phyloP scores from a whole-genome alignment of 2,888 invertebrate genomes.

The Nycteola revayana region DNA sequence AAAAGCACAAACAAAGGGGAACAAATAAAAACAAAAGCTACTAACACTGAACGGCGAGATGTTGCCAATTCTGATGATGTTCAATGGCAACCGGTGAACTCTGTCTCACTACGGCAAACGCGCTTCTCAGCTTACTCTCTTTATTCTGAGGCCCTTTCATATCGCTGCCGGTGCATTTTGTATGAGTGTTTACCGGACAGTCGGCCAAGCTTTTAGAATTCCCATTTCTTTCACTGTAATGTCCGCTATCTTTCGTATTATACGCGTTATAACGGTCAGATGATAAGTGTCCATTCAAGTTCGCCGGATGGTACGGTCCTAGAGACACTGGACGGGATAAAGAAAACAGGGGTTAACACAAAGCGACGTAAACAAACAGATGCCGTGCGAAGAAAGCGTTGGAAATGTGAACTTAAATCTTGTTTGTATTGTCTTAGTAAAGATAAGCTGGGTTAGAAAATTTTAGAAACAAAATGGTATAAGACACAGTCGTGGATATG shows the following conservation, averaged over 20 bases:
- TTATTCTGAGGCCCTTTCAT: slow-evolving; percentile 70
- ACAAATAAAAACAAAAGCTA: slow-evolving; percentile 63
- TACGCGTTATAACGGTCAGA: slow-evolving; percentile 76
- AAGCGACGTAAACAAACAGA: slow-evolving; percentile 73
- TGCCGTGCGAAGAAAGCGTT: slow-evolving; percentile 56
- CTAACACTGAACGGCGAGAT: slow-evolving; percentile 86
- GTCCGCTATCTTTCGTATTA: slow-evolving; percentile 76
- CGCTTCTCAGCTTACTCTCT: slow-evolving; percentile 82
- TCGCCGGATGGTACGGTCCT: slow-evolving; percentile 75
- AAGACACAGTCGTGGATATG: slow-evolving; percentile 8
- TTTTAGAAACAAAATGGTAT: slow-evolving; percentile 9
- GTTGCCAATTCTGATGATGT: slow-evolving; percentile 81
- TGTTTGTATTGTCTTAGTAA: slow-evolving; percentile 35
- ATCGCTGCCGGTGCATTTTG: slow-evolving; percentile 67
- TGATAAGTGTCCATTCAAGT: slow-evolving; percentile 72
- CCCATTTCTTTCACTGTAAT: slow-evolving; percentile 75
- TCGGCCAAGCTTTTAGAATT: slow-evolving; percentile 65
- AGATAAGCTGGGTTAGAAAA: slow-evolving; percentile 27
- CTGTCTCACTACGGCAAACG: slow-evolving; percentile 84
- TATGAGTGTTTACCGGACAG: slow-evolving; percentile 77
- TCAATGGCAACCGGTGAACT: slow-evolving; percentile 74
- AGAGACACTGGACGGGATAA: slow-evolving; percentile 71
- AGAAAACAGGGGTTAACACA: slow-evolving; percentile 70
- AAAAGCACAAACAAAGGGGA: slow-evolving; percentile 34
- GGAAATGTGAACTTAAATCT: slow-evolving; percentile 47